Base-by-base conservation (phyloP, 2,797 vertebrate species). In the Acrocephalus scirpaceus region DNA sequence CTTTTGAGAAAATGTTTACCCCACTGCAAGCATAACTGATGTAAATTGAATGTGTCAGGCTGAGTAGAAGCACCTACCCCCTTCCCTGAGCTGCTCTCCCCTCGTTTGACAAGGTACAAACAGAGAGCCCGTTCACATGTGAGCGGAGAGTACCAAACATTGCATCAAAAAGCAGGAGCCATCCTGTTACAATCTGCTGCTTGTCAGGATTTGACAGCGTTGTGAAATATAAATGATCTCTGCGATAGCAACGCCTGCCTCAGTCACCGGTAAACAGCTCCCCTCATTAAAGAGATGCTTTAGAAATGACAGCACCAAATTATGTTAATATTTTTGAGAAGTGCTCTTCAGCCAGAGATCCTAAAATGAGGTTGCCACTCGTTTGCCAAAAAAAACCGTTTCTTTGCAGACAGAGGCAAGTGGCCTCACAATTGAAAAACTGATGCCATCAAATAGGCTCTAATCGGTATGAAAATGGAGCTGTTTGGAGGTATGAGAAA, bases 181-280 rank as follows among this genome's bases (percentile, higher is more conserved):
- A 79, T 90, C 87, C 94, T 96, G 84, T 74, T 93, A 92, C 96
- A 97, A 95, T 97, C 96, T 97, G 96, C 94, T 96, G 47, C 94
- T 92, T 97, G 96, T 97, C 96, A 96, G 92, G 85, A 42, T 96
- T 93, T 97, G 96, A 96, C 96, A 97, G 91, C 51, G 44, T 83
- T 95, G 96, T 96, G 96, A 97, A 97, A 97, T 93, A 95, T 87
- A 96, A 96, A 97, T 95, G 96, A 96, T 97, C 91, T 69, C 89
- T 85, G 90, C 40, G 79, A 94, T 75, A 93, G 92, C 96, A 91
- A 82, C 8, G 90, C 83, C 89, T 96, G 87, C 94, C 70, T 86
- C 86, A 76, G 85, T 71, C 90, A 69, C 96, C 10, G 8, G 89
- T 96, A 97, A 97, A 96, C 96, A 95, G 27, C 88, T 95, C 88